Evolutionary conservation across 2,113 vertebrate species (phyloP).

Genomic region (Ramphastos sulfuratus): DNA sequence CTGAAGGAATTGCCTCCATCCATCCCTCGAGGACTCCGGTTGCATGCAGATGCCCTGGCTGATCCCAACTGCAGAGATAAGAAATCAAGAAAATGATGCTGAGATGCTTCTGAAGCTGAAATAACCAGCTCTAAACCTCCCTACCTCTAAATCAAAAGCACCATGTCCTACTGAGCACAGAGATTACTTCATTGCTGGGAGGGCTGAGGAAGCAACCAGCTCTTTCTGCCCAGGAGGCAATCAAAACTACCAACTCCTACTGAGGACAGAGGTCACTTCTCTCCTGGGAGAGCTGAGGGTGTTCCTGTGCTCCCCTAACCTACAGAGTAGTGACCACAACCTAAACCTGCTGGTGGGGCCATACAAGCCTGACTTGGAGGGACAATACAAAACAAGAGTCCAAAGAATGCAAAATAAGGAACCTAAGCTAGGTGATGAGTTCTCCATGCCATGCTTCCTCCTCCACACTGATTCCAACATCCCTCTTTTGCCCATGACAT

Average conservation of each 20-base stretch:
- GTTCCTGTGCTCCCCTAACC: background rate
- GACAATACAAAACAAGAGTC: background rate
- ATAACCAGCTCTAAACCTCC: background rate
- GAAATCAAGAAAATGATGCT: background rate
- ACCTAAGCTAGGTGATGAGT: fast-evolving
- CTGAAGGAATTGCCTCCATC: background rate
- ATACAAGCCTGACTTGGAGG: background rate
- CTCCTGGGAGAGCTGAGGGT: background rate
- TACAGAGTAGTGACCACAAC: background rate
- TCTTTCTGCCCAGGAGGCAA: background rate
- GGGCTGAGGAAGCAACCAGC: background rate
- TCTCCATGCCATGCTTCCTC: background rate
- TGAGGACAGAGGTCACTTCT: background rate
- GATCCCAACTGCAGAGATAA: background rate
- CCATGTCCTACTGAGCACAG: background rate
- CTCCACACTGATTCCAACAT: background rate
- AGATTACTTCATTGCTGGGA: fast-evolving
- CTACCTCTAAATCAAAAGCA: background rate
- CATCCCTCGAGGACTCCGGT: background rate
- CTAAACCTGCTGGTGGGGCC: background rate
- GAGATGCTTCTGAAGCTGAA: background rate
- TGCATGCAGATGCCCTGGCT: too few species aligned
- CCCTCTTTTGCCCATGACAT: background rate
- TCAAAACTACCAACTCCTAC: background rate
- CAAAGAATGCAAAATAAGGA: background rate